Conservation (phyloP, 2,888 invertebrate species). For the Agapostemon virescens region DNA sequence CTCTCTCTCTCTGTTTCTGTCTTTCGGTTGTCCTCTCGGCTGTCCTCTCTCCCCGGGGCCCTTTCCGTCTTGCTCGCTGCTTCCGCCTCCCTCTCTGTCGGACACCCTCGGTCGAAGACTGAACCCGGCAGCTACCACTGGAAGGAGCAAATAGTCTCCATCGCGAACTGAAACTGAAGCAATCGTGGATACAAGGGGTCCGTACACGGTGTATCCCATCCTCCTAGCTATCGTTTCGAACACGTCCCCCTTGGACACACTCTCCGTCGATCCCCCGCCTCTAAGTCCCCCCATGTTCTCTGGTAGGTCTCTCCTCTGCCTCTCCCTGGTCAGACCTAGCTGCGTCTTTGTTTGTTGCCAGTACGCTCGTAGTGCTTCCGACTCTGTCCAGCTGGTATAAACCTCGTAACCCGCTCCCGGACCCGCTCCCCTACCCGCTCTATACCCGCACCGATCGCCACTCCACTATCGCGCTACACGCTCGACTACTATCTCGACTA, state of each 20-base stretch:
- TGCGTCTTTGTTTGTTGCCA: slow-evolving; percentile 37
- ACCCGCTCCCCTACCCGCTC: slow-evolving; percentile 26
- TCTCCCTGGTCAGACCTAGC: neutral
- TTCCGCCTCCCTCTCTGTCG: slow-evolving; percentile 11
- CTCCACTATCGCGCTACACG: slow-evolving; percentile 72
- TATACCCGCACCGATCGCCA: slow-evolving; percentile 48
- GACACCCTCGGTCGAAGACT: slow-evolving; percentile 45
- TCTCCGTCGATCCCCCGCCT: slow-evolving; percentile 48
- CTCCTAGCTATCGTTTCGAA: slow-evolving; percentile 79
- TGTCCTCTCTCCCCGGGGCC: neutral
- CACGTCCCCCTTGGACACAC: slow-evolving; percentile 72
- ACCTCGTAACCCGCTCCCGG: slow-evolving; percentile 5
- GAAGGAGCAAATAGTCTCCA: slow-evolving; percentile 73
- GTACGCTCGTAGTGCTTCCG: neutral
- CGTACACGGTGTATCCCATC: slow-evolving; percentile 74
- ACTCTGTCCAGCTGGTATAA: slow-evolving; percentile 23
- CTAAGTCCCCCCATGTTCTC: slow-evolving; percentile 7
- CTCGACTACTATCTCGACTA: slow-evolving; percentile 76
- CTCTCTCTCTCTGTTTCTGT: neutral
- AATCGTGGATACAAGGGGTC: slow-evolving; percentile 75
- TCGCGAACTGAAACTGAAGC: slow-evolving; percentile 78
- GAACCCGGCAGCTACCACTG: slow-evolving; percentile 55
- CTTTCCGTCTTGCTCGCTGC: slow-evolving; percentile 18
- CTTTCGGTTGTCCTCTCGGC: neutral
- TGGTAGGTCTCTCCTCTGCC: slow-evolving; percentile 34